Evolutionary conservation across 2,797 vertebrate species (phyloP).

Genomic region (Caiman crocodilus): DNA sequence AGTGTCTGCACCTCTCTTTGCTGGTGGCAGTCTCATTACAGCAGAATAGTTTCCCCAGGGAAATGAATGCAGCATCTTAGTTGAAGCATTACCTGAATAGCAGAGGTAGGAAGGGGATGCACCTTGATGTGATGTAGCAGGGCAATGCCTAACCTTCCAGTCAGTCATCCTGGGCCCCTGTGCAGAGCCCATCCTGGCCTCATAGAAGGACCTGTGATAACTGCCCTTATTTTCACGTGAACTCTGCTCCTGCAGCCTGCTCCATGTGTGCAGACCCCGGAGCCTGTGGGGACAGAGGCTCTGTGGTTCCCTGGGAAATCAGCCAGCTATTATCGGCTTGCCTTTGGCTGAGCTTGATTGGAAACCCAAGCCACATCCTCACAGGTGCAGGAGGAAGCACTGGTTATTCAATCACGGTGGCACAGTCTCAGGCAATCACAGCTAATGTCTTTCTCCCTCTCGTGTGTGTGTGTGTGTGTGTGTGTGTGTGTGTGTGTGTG

Average conservation of each 20-base stretch:
- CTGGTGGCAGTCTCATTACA: neutral
- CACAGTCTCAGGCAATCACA: conserved; percentile 27
- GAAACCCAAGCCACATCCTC: conserved; percentile 29
- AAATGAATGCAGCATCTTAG: neutral
- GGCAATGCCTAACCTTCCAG: neutral
- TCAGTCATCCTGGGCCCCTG: neutral
- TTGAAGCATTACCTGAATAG: neutral
- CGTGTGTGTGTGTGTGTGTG: conserved; percentile 44
- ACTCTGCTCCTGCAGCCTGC: neutral
- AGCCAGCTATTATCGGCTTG: neutral
- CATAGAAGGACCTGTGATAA: neutral
- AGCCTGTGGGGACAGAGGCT: neutral
- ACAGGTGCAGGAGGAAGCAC: conserved; percentile 27
- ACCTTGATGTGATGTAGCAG: neutral
- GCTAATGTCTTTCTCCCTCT: conserved; percentile 1
- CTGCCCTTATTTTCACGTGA: neutral
- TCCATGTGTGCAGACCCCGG: neutral
- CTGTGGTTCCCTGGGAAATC: neutral
- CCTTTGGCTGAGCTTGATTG: neutral
- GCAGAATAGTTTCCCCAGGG: neutral
- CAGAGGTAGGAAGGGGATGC: neutral
- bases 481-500: conserved; percentile 40
- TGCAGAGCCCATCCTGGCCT: neutral
- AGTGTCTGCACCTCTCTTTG: neutral
- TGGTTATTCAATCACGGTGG: conserved; percentile 49